These are phyloP conservation scores for Halichondria panicea DNA, from an alignment of 37 sponge, comb jelly and placozoan species.

Conservation along the genomic window DNA sequence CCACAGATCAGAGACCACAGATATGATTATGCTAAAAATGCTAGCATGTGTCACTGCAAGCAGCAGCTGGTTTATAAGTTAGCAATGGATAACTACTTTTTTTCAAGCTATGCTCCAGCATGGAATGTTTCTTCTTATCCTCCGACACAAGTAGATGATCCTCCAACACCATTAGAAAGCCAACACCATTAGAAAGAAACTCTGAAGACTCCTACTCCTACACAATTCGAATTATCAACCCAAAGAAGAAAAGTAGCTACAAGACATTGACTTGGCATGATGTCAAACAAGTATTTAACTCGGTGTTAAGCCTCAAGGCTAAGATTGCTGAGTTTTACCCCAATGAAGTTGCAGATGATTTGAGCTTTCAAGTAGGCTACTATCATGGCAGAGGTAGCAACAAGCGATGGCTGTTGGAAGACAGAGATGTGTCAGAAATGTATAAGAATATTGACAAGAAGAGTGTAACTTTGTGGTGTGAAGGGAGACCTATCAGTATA, in stretches of 20 bases:
- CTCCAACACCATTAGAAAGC: too few species aligned
- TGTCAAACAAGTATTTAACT: not conserved
- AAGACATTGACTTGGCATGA: slow-evolving; percentile 2
- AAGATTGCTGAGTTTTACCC: not conserved
- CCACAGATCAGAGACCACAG: too few species aligned
- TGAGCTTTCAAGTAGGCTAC: slow-evolving; percentile 1
- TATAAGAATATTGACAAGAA: not conserved
- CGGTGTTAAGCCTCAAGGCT: not conserved
- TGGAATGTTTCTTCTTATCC: too few species aligned
- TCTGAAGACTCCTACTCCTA: not conserved
- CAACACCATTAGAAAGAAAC: too few species aligned
- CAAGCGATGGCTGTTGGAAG: slow-evolving; percentile 12
- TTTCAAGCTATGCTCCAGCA: too few species aligned
- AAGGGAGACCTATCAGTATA: not conserved
- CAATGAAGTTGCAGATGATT: not conserved
- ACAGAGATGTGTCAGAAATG: slow-evolving; percentile 1
- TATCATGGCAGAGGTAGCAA: slow-evolving; percentile 3
- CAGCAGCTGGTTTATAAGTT: too few species aligned
- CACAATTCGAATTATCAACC: not conserved
- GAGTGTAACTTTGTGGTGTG: slow-evolving; percentile 14
- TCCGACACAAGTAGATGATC: too few species aligned
- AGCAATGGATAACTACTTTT: too few species aligned
- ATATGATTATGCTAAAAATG: too few species aligned
- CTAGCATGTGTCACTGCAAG: too few species aligned
- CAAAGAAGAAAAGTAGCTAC: slow-evolving; percentile 1